Conservation (phyloP, 2,888 invertebrate species). For the Drosophila neotestacea region DNA sequence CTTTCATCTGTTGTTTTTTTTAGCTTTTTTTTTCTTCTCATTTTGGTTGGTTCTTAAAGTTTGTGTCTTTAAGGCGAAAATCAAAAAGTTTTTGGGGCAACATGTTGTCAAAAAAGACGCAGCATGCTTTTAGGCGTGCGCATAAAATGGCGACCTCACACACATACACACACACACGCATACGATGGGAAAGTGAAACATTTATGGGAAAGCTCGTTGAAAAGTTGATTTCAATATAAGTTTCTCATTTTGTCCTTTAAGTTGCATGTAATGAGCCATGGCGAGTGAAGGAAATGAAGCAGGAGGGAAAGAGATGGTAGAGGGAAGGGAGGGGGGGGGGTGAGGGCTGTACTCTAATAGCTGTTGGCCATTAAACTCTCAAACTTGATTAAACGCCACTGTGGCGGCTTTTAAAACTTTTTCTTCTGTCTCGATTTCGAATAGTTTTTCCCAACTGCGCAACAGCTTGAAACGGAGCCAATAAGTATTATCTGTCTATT, state of each 20-base stretch:
- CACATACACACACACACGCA: slow-evolving; percentile 12
- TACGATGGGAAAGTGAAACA: slow-evolving; percentile 17
- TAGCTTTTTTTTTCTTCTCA: slow-evolving; percentile 7
- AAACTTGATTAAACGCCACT: slow-evolving; percentile 58
- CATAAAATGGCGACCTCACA: slow-evolving; percentile 28
- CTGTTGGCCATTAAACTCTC: slow-evolving; percentile 51
- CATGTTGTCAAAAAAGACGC: slow-evolving; percentile 56
- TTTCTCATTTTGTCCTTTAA: slow-evolving; percentile 66
- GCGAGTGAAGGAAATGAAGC: background rate
- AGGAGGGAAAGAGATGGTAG: background rate
- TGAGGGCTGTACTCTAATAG: slow-evolving; percentile 38
- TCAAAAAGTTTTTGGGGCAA: slow-evolving; percentile 56
- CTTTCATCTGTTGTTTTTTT: slow-evolving; percentile 10
- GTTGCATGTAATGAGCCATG: slow-evolving; percentile 56
- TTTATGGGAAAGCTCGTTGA: slow-evolving; percentile 57
- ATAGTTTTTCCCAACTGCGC: slow-evolving; percentile 32
- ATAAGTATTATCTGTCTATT: slow-evolving; percentile 1
- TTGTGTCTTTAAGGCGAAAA: slow-evolving; percentile 52
- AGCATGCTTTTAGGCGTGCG: slow-evolving; percentile 48
- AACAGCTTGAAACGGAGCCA: slow-evolving; percentile 11
- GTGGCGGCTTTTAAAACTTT: slow-evolving; percentile 48
- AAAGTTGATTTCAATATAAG: slow-evolving; percentile 72
- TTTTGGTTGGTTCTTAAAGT: slow-evolving; percentile 36
- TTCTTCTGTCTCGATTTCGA: slow-evolving; percentile 35
- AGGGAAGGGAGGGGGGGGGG: background rate